These are phyloP conservation scores for Temnothorax longispinosus DNA, from an alignment of 1,140 invertebrate species.

Conservation along the genomic window DNA sequence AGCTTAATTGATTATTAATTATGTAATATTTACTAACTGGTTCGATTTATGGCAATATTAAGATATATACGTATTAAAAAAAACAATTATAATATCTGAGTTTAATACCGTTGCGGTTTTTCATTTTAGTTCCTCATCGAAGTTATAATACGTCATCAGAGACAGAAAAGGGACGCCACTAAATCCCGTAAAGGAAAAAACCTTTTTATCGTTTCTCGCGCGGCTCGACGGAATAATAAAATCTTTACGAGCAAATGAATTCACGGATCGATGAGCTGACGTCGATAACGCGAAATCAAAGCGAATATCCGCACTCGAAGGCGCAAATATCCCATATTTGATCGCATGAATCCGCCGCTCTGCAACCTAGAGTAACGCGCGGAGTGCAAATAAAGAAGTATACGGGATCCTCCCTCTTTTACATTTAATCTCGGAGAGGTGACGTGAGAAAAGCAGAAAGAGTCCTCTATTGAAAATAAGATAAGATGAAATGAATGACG, in stretches of 20 bases:
- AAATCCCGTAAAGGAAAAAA: slow-evolving; percentile 1
- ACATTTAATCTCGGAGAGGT: slow-evolving; percentile 63
- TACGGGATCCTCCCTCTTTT: slow-evolving; percentile 43
- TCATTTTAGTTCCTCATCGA: background rate
- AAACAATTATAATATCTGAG: background rate
- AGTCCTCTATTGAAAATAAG: slow-evolving; percentile 40
- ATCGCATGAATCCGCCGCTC: slow-evolving; percentile 58
- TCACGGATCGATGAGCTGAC: slow-evolving; percentile 58
- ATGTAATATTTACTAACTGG: background rate
- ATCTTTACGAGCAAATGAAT: slow-evolving; percentile 62
- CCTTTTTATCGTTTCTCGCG: slow-evolving; percentile 31
- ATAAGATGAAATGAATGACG: slow-evolving; percentile 49
- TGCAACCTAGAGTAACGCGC: slow-evolving; percentile 15
- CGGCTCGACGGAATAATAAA: slow-evolving; percentile 22
- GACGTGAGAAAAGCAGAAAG: slow-evolving; percentile 19
- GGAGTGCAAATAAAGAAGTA: slow-evolving; percentile 61
- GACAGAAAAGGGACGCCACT: slow-evolving; percentile 8
- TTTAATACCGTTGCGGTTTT: background rate
- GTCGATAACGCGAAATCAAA: slow-evolving; percentile 71
- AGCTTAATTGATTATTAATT: background rate
- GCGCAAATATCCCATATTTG: slow-evolving; percentile 69
- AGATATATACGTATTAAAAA: background rate
- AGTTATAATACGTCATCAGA: background rate
- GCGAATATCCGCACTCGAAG: slow-evolving; percentile 53
- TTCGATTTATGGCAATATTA: background rate